Conservation (phyloP, 2,797 vertebrate genomes). For the Trichosurus vulpecula region DNA sequence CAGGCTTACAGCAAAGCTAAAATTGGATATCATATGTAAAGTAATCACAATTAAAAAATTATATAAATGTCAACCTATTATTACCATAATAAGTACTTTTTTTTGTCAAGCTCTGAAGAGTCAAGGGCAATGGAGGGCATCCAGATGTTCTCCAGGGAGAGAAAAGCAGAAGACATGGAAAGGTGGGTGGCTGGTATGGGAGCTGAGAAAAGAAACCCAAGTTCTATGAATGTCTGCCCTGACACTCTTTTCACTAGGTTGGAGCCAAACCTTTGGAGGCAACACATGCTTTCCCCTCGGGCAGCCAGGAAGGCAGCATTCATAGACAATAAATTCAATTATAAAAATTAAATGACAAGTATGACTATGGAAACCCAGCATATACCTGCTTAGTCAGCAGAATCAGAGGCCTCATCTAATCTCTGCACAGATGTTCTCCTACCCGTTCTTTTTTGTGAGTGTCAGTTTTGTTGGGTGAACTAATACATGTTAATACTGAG, state of each 20-base stretch:
- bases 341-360: slow-evolving; percentile 14
- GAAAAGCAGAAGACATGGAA: not conserved
- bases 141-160: not conserved
- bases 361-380: not conserved
- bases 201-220: not conserved
- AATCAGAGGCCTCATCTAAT: not conserved
- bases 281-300: not conserved
- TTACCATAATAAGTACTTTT: not conserved
- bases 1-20: not conserved
- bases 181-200: not conserved
- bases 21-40: not conserved
- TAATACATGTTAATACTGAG: not conserved
- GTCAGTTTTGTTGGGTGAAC: not conserved
- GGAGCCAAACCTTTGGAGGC: not conserved
- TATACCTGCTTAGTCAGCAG: slow-evolving; percentile 7
- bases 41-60: not conserved
- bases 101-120: not conserved
- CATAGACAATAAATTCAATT: not conserved
- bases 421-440: not conserved
- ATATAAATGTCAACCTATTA: not conserved
- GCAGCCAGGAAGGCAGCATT: not conserved
- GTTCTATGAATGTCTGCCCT: too few species aligned
- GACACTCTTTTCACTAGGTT: not conserved
- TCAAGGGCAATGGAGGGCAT: not conserved
- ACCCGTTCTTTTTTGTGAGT: not conserved